Evolutionary conservation across 2,888 invertebrate species (phyloP).

Genomic region (Drosophila yooni): DNA sequence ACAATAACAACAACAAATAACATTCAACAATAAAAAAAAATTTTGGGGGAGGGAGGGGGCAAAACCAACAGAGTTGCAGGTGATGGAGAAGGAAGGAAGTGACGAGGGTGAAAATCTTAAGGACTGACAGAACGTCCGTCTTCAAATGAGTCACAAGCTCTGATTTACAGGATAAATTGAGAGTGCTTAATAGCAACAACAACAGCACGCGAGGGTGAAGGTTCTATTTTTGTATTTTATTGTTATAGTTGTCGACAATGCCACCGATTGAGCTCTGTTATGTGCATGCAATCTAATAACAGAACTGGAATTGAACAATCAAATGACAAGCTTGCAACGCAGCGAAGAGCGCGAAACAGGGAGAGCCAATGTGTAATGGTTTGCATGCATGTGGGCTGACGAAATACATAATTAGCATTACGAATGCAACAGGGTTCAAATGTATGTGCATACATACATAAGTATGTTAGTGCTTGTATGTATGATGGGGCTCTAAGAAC

Average conservation of each 20-base stretch:
- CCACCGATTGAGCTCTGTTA: slow-evolving; percentile 27
- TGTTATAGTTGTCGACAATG: slow-evolving; percentile 16
- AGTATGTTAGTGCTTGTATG: background rate
- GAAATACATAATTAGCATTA: slow-evolving; percentile 49
- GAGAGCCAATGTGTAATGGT: slow-evolving; percentile 25
- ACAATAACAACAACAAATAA: slow-evolving; percentile 34
- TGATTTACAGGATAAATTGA: slow-evolving; percentile 12
- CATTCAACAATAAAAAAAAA: slow-evolving; percentile 19
- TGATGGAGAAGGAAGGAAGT: background rate
- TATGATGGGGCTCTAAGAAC: background rate
- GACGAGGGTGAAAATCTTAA: slow-evolving; percentile 2
- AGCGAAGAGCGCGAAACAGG: slow-evolving; percentile 25
- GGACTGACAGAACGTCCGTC: slow-evolving; percentile 7
- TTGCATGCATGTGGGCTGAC: slow-evolving; percentile 34
- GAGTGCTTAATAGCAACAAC: slow-evolving; percentile 24
- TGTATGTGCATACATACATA: background rate
- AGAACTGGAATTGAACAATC: slow-evolving; percentile 39
- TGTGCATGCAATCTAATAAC: slow-evolving; percentile 56
- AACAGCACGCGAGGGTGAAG: slow-evolving; percentile 52
- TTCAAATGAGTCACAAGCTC: slow-evolving; percentile 18
- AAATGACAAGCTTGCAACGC: slow-evolving; percentile 26
- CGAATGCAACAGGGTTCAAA: slow-evolving; percentile 50
- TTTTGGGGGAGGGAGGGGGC: background rate
- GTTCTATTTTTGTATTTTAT: slow-evolving; percentile 31
- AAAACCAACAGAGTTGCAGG: background rate